Base-by-base conservation (phyloP, 1,140 invertebrate species). In the Centruroides sculpturatus region DNA sequence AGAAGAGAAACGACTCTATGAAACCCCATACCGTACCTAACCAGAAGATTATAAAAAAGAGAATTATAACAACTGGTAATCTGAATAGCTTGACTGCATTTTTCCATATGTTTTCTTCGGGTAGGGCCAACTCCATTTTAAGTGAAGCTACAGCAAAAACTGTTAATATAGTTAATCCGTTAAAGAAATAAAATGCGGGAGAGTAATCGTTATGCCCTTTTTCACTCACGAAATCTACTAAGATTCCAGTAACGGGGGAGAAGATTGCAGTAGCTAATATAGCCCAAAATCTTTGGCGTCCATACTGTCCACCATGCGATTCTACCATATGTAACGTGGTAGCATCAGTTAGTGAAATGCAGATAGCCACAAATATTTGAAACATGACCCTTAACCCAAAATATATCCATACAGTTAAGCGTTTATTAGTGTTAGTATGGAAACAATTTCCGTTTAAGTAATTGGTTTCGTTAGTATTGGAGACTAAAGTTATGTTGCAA, bases 1-100 rank as follows among this genome's bases (percentile, higher is more conserved):
- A 89, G 72, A 90, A 92, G 6, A 91, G 75, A 73, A 89, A 92
- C 62, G 83, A 87, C 72, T 90, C 87, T 50, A 89, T 82, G 71
- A 86, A 88, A 9, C 87, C 87, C 85, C 85, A 89, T 7, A 82
- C 82, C 1, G 80, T 83, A 11, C 86, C 86, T 69, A 86, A 78
- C 66, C 86, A 76, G 63, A 87, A 84, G 66, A 83, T 83, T n/a
- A 82, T 81, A 36, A 84, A 72, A 56, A 89, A 82, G n/a, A 89
- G 78, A 36, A 83, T 81, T 0, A 85, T 77, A 11, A 87, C 80
- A 74, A 88, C 85, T 23, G 85, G 67, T 69, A 87, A 86, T 58
- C 77, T 81, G 12, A 89, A 73, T 46, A 88, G 82, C 3, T 72
- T 72, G 35, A 83, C 76, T 34, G 89, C 82, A 72, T 89, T 84